phyloP scores from a whole-genome alignment of 2,113 vertebrate genomes.

The Hipposideros armiger region DNA sequence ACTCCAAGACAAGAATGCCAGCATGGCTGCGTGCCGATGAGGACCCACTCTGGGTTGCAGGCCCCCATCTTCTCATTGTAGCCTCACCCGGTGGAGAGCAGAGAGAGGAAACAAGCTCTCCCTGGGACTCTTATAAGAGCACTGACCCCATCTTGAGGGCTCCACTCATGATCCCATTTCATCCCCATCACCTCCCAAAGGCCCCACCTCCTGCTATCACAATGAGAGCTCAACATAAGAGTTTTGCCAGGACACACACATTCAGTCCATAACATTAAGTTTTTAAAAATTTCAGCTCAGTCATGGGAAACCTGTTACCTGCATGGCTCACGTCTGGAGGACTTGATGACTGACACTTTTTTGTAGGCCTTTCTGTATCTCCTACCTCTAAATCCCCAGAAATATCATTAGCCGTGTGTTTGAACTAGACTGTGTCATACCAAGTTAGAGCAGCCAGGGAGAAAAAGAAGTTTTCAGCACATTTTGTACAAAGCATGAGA shows the following conservation, averaged over 20 bases:
- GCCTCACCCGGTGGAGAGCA: neutral
- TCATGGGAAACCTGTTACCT: neutral
- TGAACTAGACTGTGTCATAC: constrained; percentile 38
- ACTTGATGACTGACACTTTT: constrained; percentile 26
- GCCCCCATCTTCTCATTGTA: neutral
- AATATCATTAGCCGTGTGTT: constrained; percentile 52
- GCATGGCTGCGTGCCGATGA: neutral
- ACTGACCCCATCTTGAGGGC: neutral
- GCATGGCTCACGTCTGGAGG: neutral
- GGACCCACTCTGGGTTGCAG: neutral
- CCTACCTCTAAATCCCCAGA: constrained; percentile 18
- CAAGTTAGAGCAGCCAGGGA: constrained; percentile 22
- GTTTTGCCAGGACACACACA: neutral
- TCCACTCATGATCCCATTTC: neutral
- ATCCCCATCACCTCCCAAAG: neutral
- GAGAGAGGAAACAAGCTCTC: neutral
- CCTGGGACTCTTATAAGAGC: neutral
- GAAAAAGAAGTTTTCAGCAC: constrained; percentile 51
- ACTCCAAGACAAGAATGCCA: neutral
- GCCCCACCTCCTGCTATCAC: neutral
- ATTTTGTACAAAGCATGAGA: constrained; percentile 43
- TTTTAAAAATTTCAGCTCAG: neutral
- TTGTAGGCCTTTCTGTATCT: neutral
- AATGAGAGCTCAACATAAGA: neutral
- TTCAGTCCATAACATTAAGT: neutral